Evolutionary conservation across 2,888 invertebrate species (phyloP).

Genomic region (Yponomeuta plumbellus): DNA sequence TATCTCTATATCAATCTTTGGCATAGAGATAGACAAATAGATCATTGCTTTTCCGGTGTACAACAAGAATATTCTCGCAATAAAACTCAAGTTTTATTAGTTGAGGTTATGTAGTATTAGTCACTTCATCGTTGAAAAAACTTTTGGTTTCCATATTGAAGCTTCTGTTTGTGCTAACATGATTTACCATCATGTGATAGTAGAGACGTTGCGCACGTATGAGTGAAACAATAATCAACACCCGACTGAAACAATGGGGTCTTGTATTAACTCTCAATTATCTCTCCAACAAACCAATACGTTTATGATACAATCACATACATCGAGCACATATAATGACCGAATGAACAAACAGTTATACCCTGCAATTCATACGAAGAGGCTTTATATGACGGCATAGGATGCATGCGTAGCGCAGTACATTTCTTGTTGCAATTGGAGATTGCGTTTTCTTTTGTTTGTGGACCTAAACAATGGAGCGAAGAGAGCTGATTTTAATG

Average conservation of each 20-base stretch:
- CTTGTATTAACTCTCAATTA: neutral
- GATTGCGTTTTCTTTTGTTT: neutral
- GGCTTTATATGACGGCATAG: conserved; percentile 13
- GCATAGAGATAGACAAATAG: too few relatives aligned
- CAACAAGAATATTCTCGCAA: too few relatives aligned
- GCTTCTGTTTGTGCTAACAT: too few relatives aligned
- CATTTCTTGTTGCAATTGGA: neutral
- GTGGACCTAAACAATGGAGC: conserved; percentile 30
- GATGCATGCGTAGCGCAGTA: neutral
- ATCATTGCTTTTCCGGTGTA: too few relatives aligned
- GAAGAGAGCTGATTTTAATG: conserved; percentile 32
- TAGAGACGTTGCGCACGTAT: too few relatives aligned
- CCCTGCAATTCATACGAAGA: neutral
- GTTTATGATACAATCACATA: neutral
- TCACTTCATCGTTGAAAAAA: too few relatives aligned
- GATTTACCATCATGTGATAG: too few relatives aligned
- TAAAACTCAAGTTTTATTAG: too few relatives aligned
- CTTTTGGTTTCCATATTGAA: too few relatives aligned
- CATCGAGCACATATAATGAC: neutral
- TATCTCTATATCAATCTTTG: too few relatives aligned
- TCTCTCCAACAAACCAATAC: neutral
- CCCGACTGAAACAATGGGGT: too few relatives aligned
- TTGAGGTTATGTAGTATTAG: too few relatives aligned
- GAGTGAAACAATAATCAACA: neutral
- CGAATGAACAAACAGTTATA: neutral